A percentile compares a stretch with the other conserved stretches of the same genome.
Evolutionary conservation across 2,113 vertebrate genomes (phyloP).

Genomic region (Callospermophilus lateralis): DNA sequence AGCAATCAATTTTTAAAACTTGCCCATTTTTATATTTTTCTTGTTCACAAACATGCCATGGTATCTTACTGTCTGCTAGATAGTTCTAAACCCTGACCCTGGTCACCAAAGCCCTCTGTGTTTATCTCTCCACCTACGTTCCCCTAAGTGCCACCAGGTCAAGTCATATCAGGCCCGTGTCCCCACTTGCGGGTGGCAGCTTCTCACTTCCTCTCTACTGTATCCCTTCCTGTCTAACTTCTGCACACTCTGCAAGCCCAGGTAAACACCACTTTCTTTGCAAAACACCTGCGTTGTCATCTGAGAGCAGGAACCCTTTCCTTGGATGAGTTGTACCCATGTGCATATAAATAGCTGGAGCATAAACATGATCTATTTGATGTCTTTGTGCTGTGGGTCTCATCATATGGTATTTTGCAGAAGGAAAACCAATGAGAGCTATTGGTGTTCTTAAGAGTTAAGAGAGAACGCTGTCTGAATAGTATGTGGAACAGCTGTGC

Average conservation of each 20-base stretch:
- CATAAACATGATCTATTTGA: rapidly evolving
- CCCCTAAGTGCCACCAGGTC: neutral
- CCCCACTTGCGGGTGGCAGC: rapidly evolving
- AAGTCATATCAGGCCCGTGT: rapidly evolving
- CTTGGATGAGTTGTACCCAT: too few relatives aligned
- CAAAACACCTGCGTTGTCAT: neutral
- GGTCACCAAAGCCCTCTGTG: rapidly evolving
- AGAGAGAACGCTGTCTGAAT: neutral
- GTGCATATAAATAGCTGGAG: rapidly evolving
- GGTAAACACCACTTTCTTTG: rapidly evolving
- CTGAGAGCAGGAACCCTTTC: neutral
- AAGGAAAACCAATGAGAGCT: neutral
- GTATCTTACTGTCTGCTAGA: neutral
- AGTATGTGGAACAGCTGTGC: rapidly evolving
- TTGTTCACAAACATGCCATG: neutral
- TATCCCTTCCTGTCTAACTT: too few relatives aligned
- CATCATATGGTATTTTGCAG: neutral
- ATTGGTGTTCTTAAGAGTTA: neutral
- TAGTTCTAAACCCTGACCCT: neutral
- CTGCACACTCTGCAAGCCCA: rapidly evolving
- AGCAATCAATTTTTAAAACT: neutral
- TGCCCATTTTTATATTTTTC: neutral
- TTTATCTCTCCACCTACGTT: neutral
- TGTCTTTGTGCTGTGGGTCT: rapidly evolving
- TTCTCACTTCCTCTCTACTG: too few relatives aligned